phyloP scores from a whole-genome alignment of 2,888 invertebrate species.

The Coenonympha arcania region DNA sequence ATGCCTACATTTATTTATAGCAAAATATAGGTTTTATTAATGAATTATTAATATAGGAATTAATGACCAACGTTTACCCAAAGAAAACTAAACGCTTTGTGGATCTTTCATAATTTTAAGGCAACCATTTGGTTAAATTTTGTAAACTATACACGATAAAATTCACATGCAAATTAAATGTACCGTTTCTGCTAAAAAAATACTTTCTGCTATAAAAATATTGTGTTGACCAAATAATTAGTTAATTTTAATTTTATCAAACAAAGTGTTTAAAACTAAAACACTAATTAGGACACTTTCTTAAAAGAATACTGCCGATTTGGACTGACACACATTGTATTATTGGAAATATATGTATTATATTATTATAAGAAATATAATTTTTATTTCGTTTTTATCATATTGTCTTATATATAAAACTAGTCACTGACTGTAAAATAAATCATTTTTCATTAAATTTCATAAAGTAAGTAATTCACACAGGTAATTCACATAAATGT shows the following conservation, averaged over 20 bases:
- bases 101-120: no score
- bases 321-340: conserved; percentile 35
- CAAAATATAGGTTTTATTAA: conserved; percentile 7
- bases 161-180: no score
- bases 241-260: no score
- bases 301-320: conserved; percentile 37
- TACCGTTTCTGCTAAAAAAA: no score
- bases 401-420: not conserved
- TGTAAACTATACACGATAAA: no score
- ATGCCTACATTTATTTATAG: conserved; percentile 1
- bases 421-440: conserved; percentile 1
- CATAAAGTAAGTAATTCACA: no score
- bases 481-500: no score
- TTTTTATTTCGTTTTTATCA: not conserved
- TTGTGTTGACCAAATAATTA: no score
- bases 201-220: no score
- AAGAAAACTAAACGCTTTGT: no score
- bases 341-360: not conserved
- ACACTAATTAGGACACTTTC: not conserved
- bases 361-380: not conserved
- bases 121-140: no score
- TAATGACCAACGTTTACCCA: not conserved
- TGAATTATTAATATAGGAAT: not conserved
- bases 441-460: not conserved
- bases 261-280: not conserved